Base-by-base conservation (phyloP, 2,113 vertebrate species). In the Potamarius usumacintae region DNA sequence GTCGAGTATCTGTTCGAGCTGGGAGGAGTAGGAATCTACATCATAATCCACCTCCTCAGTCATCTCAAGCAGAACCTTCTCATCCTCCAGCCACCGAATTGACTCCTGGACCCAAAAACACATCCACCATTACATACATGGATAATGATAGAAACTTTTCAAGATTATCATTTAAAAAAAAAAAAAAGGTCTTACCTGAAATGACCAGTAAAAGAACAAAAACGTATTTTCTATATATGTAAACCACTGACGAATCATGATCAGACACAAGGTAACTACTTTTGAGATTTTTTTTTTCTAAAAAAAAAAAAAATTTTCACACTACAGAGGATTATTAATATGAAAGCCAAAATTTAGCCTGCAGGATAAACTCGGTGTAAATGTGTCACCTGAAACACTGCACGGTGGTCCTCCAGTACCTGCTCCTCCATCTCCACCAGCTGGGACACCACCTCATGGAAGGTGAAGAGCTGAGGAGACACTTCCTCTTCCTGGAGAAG, bases 401-500 rank as follows among this genome's bases (percentile, higher is more conserved):
- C 95, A 77, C 97, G 96, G 92, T 99, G 98, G 91, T 99, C 97
- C 94, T 99, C 98, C 88, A 99, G 95, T 69, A 99, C 97, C 91
- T 99, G 97, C 87, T 99, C 98, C 92, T 99, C 98, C 98, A 99
- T 99, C 94, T 99, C 98, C 25, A 99, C 97, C 94, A 99, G 95
- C 88, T 99, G 98, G 88, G 98, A 99, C 76, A 99, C 98, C 0
- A 97, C 98, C 94, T 99, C 98, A 0, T 99, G 98, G 91, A 99
- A 99, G 90, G 96, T 98, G 88, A 99, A 99, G 90, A 99, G 94
- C 69, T 99, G 97, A 0, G 98, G 98, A 89, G 98, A 99, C 91
- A 99, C 97, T 89, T 99, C 98, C 91, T 99, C 98, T 92, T 99
- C 98, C 98, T 99, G 92, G 92, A 87, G 81, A 22, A 11, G n/a